phyloP scores from a whole-genome alignment of 2,888 invertebrate species.

The Cryptophagus acutangulus region DNA sequence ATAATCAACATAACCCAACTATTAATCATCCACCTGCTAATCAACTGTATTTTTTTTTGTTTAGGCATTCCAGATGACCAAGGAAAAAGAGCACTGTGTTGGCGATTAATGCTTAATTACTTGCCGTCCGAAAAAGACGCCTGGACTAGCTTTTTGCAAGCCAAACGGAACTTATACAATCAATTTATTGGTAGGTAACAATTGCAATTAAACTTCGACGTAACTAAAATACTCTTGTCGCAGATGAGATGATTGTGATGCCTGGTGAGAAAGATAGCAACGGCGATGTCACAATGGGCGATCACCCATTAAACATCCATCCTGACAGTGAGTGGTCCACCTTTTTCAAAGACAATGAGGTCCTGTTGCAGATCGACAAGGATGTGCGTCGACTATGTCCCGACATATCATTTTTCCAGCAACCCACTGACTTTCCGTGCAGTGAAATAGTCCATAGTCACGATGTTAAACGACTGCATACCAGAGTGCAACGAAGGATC shows the following conservation, averaged over 20 bases:
- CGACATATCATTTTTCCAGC: constrained; percentile 96
- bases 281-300: constrained; percentile 59
- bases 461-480: constrained; percentile 78
- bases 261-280: constrained; percentile 62
- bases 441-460: constrained; percentile 72
- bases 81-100: constrained; percentile 75
- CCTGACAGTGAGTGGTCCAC: constrained; percentile 95
- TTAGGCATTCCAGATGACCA: constrained; percentile 85
- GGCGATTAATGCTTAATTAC: constrained; percentile 85
- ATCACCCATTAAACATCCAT: constrained; percentile 92
- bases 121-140: constrained; percentile 64
- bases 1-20: constrained; percentile 1
- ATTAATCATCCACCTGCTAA: constrained; percentile 1
- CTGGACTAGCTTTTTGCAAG: constrained; percentile 64
- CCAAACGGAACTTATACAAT: constrained; percentile 75
- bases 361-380: constrained; percentile 94
- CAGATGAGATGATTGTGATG: constrained; percentile 83
- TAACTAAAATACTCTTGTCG: constrained; percentile 2
- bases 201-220: background rate
- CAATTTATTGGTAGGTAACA: constrained; percentile 67
- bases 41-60: constrained; percentile 20
- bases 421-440: constrained; percentile 88
- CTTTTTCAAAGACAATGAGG: constrained; percentile 97
- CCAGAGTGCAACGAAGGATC: constrained; percentile 80
- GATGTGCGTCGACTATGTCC: constrained; percentile 92